These are phyloP conservation scores for Copsychus sechellarum DNA, from an alignment of 2,113 vertebrate species.

Conservation along the genomic window DNA sequence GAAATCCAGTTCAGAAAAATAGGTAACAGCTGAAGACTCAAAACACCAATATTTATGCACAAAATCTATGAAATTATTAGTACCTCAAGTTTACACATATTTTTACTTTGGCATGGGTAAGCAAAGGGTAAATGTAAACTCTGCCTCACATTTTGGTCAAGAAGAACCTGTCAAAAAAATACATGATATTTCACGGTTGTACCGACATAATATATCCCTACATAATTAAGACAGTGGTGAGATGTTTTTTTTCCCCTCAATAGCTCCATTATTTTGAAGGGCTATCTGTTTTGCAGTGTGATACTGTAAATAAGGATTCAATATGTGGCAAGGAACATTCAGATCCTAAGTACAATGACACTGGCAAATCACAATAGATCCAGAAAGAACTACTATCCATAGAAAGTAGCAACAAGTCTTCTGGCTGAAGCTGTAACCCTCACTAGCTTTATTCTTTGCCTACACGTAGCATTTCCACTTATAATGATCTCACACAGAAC, in stretches of 20 bases:
- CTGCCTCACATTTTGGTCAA: neutral
- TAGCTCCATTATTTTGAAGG: neutral
- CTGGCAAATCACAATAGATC: neutral
- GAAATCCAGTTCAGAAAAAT: neutral
- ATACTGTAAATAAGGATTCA: neutral
- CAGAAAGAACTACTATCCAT: neutral
- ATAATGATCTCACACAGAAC: fast-evolving
- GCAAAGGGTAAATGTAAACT: neutral
- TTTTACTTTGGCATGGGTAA: neutral
- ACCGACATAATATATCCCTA: neutral
- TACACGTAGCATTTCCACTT: neutral
- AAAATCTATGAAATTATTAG: neutral
- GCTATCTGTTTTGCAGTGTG: neutral
- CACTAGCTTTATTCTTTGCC: neutral
- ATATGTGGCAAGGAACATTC: neutral
- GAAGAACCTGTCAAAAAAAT: neutral
- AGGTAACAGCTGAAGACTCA: neutral
- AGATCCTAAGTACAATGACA: neutral
- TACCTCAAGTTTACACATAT: neutral
- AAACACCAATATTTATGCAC: neutral
- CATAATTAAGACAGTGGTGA: neutral
- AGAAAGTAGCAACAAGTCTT: neutral
- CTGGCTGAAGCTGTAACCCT: neutral
- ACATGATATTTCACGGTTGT: neutral
- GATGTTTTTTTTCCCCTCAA: neutral